These are phyloP conservation scores for Lepidocolaptes lacrymiger DNA, from an alignment of 2,797 vertebrate species.

Conservation along the genomic window DNA sequence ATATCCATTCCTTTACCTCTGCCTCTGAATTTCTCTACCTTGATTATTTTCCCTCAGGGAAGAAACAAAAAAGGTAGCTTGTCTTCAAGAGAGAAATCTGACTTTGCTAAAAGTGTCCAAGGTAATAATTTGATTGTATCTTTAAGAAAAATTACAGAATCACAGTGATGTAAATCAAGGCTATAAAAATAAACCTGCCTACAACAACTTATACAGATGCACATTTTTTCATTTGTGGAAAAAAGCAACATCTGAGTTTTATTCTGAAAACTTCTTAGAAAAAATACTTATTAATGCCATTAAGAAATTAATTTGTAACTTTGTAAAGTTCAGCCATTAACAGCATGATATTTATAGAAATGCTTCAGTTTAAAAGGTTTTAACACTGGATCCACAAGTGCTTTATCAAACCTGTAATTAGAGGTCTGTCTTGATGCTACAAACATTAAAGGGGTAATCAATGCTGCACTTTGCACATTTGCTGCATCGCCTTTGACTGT, in stretches of 20 bases:
- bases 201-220: background rate
- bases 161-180: background rate
- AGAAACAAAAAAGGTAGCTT: too few species aligned
- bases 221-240: background rate
- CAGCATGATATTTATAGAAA: background rate
- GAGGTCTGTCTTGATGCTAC: background rate
- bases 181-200: background rate
- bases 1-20: background rate
- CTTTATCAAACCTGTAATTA: background rate
- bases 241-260: background rate
- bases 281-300: background rate
- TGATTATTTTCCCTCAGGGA: background rate
- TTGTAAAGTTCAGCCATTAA: background rate
- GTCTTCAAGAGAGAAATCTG: background rate
- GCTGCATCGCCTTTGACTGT: background rate
- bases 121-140: background rate
- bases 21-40: background rate
- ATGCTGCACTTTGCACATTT: background rate
- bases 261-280: background rate
- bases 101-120: background rate
- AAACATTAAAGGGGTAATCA: background rate
- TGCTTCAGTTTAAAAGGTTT: background rate
- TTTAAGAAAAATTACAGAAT: background rate
- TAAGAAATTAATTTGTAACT: background rate
- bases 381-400: background rate